phyloP scores from a whole-genome alignment of 2,113 vertebrate genomes.

The Siniperca chuatsi region DNA sequence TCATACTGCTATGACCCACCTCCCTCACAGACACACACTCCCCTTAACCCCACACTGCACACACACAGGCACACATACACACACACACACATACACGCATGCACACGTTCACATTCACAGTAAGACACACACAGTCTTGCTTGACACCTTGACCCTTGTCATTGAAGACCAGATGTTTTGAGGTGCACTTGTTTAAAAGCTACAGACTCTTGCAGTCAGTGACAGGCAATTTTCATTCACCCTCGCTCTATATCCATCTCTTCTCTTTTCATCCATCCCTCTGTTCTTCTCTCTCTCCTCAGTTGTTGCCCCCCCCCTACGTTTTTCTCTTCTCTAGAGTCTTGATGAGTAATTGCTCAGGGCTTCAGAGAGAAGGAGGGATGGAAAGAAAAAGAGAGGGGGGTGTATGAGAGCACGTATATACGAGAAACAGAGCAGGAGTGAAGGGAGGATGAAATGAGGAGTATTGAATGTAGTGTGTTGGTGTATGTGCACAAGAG shows the following conservation, averaged over 20 bases:
- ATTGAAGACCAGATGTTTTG: constrained; percentile 65
- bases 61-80: constrained; percentile 3
- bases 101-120: not conserved
- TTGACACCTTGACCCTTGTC: constrained; percentile 55
- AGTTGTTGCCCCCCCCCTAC: constrained; percentile 16
- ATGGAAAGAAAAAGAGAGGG: constrained; percentile 59
- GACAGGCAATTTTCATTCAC: constrained; percentile 48
- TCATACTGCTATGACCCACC: constrained; percentile 63
- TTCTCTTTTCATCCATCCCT: constrained; percentile 51
- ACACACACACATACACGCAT: not conserved
- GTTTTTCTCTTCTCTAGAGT: constrained; percentile 68
- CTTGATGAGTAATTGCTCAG: constrained; percentile 80
- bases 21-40: constrained; percentile 24
- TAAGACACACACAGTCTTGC: constrained; percentile 29
- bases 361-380: constrained; percentile 74
- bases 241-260: constrained; percentile 21
- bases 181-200: constrained; percentile 39
- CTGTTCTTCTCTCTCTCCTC: constrained; percentile 36
- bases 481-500: constrained; percentile 6
- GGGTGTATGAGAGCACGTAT: constrained; percentile 48
- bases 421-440: constrained; percentile 42
- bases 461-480: constrained; percentile 39
- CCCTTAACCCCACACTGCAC: constrained; percentile 24
- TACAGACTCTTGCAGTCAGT: constrained; percentile 6
- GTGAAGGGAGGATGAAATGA: constrained; percentile 48